Evolutionary conservation across 1,140 invertebrate genomes (phyloP).

Genomic region (Cylas formicarius): DNA sequence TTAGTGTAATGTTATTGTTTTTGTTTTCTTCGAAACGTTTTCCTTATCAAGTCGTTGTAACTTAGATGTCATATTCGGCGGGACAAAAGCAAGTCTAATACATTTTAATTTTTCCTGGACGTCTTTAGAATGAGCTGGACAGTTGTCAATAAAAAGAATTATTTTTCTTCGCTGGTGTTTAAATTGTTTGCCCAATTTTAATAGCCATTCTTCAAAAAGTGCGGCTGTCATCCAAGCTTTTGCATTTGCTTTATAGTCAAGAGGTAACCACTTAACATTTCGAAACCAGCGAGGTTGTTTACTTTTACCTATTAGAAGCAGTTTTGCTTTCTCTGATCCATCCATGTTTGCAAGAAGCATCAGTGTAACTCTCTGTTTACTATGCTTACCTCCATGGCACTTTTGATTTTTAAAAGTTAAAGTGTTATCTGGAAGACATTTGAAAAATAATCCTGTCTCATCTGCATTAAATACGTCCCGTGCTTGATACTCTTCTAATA

Average conservation of each 20-base stretch:
- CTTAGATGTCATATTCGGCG: conserved; percentile 18
- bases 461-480: conserved; percentile 42
- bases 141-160: conserved; percentile 46
- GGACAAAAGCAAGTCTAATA: conserved; percentile 23
- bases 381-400: conserved; percentile 41
- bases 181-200: conserved; percentile 37
- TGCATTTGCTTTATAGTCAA: conserved; percentile 41
- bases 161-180: conserved; percentile 40
- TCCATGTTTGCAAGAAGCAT: conserved; percentile 35
- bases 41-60: conserved; percentile 21
- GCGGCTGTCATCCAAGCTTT: conserved; percentile 43
- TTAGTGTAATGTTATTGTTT: conserved; percentile 18
- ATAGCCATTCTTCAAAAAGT: conserved; percentile 36
- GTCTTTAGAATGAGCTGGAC: conserved; percentile 33
- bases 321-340: conserved; percentile 21
- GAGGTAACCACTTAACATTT: conserved; percentile 27
- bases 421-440: conserved; percentile 38
- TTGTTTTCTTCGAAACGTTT: conserved; percentile 17
- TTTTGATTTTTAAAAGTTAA: conserved; percentile 24
- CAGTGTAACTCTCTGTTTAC: conserved; percentile 41
- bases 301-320: conserved; percentile 15
- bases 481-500: conserved; percentile 12
- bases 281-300: conserved; percentile 15
- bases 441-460: conserved; percentile 44
- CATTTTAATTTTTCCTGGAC: conserved; percentile 23